Evolutionary conservation across 2,888 invertebrate genomes (phyloP), one percentile per base, ranked within the genome.

Genomic region (Panorpa germanica): DNA sequence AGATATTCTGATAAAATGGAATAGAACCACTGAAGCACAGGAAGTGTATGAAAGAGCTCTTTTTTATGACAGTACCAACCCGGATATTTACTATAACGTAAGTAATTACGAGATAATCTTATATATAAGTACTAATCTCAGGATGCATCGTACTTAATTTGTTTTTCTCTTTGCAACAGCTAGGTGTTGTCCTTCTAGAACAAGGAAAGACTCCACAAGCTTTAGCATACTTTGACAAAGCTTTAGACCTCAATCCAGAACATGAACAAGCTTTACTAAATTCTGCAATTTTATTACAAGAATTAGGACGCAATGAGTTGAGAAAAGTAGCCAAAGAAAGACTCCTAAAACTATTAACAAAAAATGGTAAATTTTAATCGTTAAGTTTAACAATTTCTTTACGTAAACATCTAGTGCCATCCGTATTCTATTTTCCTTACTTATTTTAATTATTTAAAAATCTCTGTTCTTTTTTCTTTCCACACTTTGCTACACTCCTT

Each of bases 181-280:
- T 95, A 39, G 93, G 93, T 18, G 93, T 95, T 12, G 93, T 95
- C 0, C 76, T 85, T 37, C 58, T 95, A 39, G 91, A 95, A 49
- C 83, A 88, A 57, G 83, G 85, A 24, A 83, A 88, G 50, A 77
- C 83, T 0, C 75, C 80, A 0, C 83, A 88, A 54, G 93, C 95
- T 1, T 59, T 88, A 32, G 80, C 82, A 1, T 86, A 88, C 52
- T 67, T 95, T 43, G 88, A 93, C 53, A 85, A 86, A 53, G 93
- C 95, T 1, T 57, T 95, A 28, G 81, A 83, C 48, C 63, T 85
- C 43, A 83, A 91, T 53, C 91, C 93, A 0, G 86, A 91, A 40
- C 95, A 95, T 49, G 83, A 88, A 48, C 90, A 90, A 52, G 90
- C 93, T 2, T 58, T 95, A 35, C 63, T 93, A 29, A 95, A 95